These are phyloP conservation scores for Labia minor DNA, from an alignment of 2,888 invertebrate species.

Conservation along the genomic window DNA sequence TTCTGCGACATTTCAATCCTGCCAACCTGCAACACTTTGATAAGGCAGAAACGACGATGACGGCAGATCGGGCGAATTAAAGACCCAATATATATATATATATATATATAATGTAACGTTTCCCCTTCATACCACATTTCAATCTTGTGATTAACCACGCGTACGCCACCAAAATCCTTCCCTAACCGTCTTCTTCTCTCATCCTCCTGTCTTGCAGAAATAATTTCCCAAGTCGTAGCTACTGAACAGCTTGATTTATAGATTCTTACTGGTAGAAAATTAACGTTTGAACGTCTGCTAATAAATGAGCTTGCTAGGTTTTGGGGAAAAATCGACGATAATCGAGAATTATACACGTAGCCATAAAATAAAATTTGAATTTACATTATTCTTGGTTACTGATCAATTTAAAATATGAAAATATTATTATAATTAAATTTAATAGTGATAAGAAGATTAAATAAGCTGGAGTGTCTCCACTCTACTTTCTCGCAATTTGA, in stretches of 20 bases:
- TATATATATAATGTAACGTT: not conserved
- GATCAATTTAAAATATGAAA: too few species aligned
- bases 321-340: not conserved
- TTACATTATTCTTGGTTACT: too few species aligned
- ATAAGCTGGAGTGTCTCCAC: too few species aligned
- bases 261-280: not conserved
- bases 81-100: not conserved
- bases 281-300: not conserved
- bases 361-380: too few species aligned
- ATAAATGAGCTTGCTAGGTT: not conserved
- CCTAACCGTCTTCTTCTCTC: not conserved
- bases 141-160: not conserved
- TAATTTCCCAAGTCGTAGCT: not conserved
- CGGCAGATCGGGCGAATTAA: not conserved
- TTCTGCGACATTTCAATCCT: not conserved
- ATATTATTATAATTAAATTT: too few species aligned
- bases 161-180: not conserved
- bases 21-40: not conserved
- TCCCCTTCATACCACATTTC: not conserved
- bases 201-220: not conserved
- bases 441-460: too few species aligned
- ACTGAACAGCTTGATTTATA: not conserved
- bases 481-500: too few species aligned
- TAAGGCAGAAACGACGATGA: not conserved
- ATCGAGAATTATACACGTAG: not conserved